Percentiles rank a stretch among this genome's conserved stretches.
Evolutionary conservation across 2,113 vertebrate genomes (phyloP).

Genomic region (Struthio camelus): DNA sequence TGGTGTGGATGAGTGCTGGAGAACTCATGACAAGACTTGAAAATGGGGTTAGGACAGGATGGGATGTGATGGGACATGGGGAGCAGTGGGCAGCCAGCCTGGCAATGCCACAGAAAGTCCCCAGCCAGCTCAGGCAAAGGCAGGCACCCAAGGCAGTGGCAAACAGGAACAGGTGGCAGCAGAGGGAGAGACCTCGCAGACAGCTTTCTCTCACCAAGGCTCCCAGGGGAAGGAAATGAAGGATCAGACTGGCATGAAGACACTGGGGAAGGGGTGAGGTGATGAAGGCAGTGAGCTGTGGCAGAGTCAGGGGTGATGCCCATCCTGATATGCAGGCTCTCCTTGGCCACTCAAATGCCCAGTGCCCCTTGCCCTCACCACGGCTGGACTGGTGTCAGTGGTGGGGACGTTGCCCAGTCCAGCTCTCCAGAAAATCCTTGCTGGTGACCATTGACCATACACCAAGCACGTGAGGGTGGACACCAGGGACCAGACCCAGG

Average conservation of each 20-base stretch:
- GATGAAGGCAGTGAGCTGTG: not conserved
- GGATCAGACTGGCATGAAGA: not conserved
- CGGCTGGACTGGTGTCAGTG: not conserved
- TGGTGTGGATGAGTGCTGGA: not conserved
- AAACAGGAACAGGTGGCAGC: not conserved
- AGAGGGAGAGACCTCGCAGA: not conserved
- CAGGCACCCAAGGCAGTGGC: fast-evolving
- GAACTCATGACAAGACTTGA: not conserved
- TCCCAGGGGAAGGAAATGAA: not conserved
- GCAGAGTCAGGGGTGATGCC: fast-evolving
- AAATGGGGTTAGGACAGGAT: not conserved
- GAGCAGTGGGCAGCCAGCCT: not conserved
- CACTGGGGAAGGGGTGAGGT: not conserved
- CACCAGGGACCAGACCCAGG: not conserved
- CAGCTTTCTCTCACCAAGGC: not conserved
- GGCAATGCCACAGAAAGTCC: not conserved
- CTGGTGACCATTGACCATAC: not conserved
- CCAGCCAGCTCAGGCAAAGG: not conserved
- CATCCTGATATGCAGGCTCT: not conserved
- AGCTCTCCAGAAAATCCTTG: not conserved
- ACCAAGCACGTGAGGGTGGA: not conserved
- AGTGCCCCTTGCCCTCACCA: fast-evolving
- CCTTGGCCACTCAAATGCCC: not conserved
- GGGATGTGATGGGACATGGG: not conserved
- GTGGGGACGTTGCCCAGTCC: not conserved